Base-by-base conservation (phyloP, 2,888 invertebrate species). In the Taenaris catops region DNA sequence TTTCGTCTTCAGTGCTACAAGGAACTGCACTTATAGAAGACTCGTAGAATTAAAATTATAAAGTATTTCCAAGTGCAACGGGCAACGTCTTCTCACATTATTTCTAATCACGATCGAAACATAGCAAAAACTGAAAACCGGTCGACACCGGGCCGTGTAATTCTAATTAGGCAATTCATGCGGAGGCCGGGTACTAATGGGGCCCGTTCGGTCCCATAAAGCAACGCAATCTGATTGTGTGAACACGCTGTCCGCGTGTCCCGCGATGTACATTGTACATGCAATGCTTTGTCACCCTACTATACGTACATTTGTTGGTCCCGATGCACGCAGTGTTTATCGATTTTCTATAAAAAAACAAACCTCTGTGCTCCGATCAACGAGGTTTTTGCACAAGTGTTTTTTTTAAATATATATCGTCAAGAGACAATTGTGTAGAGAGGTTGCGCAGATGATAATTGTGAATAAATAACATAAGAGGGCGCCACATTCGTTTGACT, bases 81-180 rank as follows among this genome's bases (percentile, higher is more conserved):
- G 7, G 19, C 19, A 7, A n/a, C 18, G 27, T 23, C 29, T 29
- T 23, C 31, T 23, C 32, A 32, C 24, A 18, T 10, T 8, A 8
- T 12, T 17, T 9, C 35, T 36, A 38, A 48, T 48, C 48, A 36
- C 31, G 44, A 52, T 53, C 34, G 40, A 46, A 49, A n/a, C n/a
- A n/a, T 51, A 51, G 55, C 48, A 39, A 50, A 51, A 46, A 44
- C 42, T 54, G 61, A 61, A 55, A 65, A 71, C 73, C 66, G 60
- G 74, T 68, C 62, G 47, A 46, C 50, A 17, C 31, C 31, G 49
- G 49, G 45, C 58, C 69, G 58, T 71, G 76, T 78, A 75, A 72
- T 78, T 81, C 80, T 84, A 84, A 84, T 84, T 83, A 84, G 84
- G 79, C 79, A 79, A 79, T 78, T 68, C 72, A 66, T 66, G 67